A percentile compares a stretch with the other conserved stretches of the same genome.
phyloP scores from a whole-genome alignment of 1,140 invertebrate species.

The Laodelphax striatellus region DNA sequence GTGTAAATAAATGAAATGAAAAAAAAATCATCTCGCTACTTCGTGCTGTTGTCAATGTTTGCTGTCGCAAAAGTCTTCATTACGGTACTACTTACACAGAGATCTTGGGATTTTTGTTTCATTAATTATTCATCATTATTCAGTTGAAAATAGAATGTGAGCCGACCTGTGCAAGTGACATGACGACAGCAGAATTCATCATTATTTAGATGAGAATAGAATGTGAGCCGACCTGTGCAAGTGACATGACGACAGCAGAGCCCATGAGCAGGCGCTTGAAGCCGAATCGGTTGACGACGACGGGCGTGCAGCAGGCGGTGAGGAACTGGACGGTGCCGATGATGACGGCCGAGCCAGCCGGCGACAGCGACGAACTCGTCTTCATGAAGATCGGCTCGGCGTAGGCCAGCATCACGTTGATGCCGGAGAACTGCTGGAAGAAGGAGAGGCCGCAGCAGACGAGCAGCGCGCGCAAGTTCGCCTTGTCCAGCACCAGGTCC shows the following conservation, averaged over 20 bases:
- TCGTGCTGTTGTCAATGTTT: too few species aligned
- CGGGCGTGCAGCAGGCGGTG: slow-evolving; percentile 3
- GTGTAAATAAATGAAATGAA: too few species aligned
- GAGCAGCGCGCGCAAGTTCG: not conserved
- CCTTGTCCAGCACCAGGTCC: not conserved
- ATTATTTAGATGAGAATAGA: too few species aligned
- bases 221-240: not conserved
- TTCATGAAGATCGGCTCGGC: slow-evolving; percentile 7
- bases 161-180: not conserved
- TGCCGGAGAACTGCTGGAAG: slow-evolving; percentile 6
- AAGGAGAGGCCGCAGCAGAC: not conserved
- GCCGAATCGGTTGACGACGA: slow-evolving; percentile 10
- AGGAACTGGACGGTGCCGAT: slow-evolving; percentile 2
- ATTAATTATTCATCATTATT: too few species aligned
- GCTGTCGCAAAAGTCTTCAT: too few species aligned
- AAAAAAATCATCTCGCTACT: too few species aligned
- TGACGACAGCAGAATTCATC: slow-evolving; percentile 2
- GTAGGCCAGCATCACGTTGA: slow-evolving; percentile 9
- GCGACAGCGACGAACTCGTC: not conserved
- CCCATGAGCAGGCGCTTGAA: not conserved
- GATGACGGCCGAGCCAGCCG: not conserved
- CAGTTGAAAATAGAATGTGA: too few species aligned
- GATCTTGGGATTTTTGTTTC: too few species aligned
- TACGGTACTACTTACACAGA: too few species aligned
- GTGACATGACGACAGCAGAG: not conserved